Evolutionary conservation across 1,140 invertebrate genomes (phyloP).

Genomic region (Drosophila nebulosa): DNA sequence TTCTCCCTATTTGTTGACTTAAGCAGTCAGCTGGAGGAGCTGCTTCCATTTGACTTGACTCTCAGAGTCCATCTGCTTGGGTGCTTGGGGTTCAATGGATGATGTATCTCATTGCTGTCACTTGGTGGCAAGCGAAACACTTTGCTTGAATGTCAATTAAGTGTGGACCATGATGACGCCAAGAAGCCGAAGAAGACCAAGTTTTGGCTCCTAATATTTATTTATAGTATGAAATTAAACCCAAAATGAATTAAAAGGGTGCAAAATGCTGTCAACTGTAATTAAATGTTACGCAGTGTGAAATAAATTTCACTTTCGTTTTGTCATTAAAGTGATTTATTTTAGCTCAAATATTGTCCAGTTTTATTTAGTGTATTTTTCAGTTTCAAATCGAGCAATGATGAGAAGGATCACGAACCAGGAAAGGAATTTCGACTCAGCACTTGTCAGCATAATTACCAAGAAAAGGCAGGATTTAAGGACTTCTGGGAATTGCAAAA

Average conservation of each 20-base stretch:
- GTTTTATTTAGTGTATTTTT: too few species aligned
- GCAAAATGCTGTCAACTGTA: not conserved
- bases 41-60: not conserved
- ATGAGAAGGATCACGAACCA: too few species aligned
- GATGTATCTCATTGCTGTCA: conserved; percentile 20
- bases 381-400: too few species aligned
- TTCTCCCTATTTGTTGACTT: conserved; percentile 12
- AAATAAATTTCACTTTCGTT: not conserved
- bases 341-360: too few species aligned
- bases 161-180: not conserved
- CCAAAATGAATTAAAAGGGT: not conserved
- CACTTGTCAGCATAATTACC: too few species aligned
- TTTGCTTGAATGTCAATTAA: conserved; percentile 23
- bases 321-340: not conserved
- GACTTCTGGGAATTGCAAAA: too few species aligned
- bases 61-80: not conserved
- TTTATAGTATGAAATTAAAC: conserved; percentile 16
- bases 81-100: not conserved
- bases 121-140: not conserved
- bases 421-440: too few species aligned
- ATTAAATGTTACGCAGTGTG: not conserved
- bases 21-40: not conserved
- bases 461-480: too few species aligned
- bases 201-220: conserved; percentile 13
- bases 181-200: not conserved